Evolutionary conservation across 2,888 invertebrate genomes (phyloP).

Genomic region (Meiosimyza decipiens): DNA sequence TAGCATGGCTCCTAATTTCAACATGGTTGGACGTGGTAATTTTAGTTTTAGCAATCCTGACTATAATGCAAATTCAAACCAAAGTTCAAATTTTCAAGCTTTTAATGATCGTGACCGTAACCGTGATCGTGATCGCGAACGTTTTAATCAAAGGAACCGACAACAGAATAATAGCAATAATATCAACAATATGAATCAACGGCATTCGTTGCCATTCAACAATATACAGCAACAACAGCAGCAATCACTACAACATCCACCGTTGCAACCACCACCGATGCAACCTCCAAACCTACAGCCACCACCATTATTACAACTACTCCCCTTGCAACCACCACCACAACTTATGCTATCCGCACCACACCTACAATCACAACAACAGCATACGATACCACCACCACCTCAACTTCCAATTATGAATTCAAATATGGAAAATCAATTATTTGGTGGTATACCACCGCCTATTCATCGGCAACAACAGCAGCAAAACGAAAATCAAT

Average conservation of each 20-base stretch:
- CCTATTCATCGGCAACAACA: constrained; percentile 35
- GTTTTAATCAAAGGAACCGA: constrained; percentile 57
- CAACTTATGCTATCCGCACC: constrained; percentile 17
- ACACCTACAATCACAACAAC: constrained; percentile 28
- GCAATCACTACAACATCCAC: constrained; percentile 44
- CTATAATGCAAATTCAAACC: constrained; percentile 44
- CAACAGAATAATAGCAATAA: constrained; percentile 47
- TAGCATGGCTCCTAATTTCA: constrained; percentile 39
- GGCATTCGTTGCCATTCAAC: constrained; percentile 48
- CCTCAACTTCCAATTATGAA: constrained; percentile 41
- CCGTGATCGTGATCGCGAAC: constrained; percentile 42
- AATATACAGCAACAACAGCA: constrained; percentile 40
- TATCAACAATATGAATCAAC: constrained; percentile 46
- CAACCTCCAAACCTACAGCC: background rate
- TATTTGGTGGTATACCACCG: constrained; percentile 42
- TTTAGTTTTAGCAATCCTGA: constrained; percentile 52
- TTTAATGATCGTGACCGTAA: constrained; percentile 51
- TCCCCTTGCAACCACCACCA: constrained; percentile 34
- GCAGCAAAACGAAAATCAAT: constrained; percentile 41
- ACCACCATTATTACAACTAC: constrained; percentile 1
- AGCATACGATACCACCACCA: constrained; percentile 44
- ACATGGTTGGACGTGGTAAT: constrained; percentile 51
- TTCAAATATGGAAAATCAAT: constrained; percentile 32
- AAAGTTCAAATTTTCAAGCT: constrained; percentile 49
- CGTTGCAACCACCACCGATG: constrained; percentile 33